A percentile compares a stretch with the other conserved stretches of the same genome.
Conservation (phyloP, 2,113 vertebrate genomes). For the Garra rufa region DNA sequence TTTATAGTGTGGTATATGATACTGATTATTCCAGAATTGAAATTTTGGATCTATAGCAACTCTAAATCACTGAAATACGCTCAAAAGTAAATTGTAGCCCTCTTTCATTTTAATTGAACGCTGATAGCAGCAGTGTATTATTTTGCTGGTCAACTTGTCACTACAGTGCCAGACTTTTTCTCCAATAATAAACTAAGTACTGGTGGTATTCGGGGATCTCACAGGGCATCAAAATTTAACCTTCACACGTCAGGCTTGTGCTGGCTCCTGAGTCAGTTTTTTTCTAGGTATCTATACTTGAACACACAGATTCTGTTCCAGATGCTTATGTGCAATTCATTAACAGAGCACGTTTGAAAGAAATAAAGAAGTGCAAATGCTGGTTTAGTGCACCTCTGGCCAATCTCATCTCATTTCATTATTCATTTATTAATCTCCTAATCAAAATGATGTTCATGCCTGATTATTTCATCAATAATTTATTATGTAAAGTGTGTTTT, state of each 20-base stretch:
- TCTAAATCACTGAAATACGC: too few species aligned
- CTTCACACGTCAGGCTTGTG: slow-evolving; percentile 9
- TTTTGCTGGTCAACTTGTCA: too few species aligned
- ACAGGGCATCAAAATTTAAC: not conserved
- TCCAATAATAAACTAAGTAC: not conserved
- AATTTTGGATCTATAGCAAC: too few species aligned
- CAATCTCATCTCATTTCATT: slow-evolving; percentile 47
- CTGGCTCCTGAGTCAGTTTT: not conserved
- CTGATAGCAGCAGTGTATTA: too few species aligned
- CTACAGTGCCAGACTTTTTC: not conserved
- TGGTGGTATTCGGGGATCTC: not conserved
- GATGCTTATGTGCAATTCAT: not conserved
- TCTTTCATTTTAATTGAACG: too few species aligned
- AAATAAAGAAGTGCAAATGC: slow-evolving; percentile 30
- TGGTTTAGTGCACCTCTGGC: slow-evolving; percentile 33
- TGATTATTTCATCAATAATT: slow-evolving; percentile 71
- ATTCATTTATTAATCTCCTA: slow-evolving; percentile 69
- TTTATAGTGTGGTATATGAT: too few species aligned
- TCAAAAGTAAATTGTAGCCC: too few species aligned
- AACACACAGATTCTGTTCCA: not conserved
- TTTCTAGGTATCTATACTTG: not conserved
- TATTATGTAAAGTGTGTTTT: slow-evolving; percentile 61
- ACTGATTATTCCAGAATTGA: too few species aligned
- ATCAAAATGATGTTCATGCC: slow-evolving; percentile 67
- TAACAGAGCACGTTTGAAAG: not conserved